These are phyloP conservation scores for Bufotes viridis DNA, from an alignment of 2,797 vertebrate species.

Conservation along the genomic window DNA sequence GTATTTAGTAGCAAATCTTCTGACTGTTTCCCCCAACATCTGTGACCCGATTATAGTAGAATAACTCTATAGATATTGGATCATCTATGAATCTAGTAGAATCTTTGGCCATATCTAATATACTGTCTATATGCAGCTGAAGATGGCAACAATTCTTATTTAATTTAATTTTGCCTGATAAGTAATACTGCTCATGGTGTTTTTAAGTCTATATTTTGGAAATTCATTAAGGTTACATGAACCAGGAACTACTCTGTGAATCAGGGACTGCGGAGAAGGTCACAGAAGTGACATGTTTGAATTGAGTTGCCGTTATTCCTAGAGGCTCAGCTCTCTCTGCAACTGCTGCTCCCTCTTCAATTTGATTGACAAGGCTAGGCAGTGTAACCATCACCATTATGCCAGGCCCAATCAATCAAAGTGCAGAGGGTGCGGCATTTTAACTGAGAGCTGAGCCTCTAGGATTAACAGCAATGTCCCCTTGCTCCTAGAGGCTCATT, in stretches of 20 bases:
- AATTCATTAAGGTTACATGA: neutral
- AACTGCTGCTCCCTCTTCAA: too few relatives aligned
- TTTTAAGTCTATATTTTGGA: neutral
- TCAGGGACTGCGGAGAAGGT: slow-evolving; percentile 14
- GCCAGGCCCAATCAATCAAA: too few relatives aligned
- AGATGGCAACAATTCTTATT: neutral
- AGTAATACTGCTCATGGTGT: neutral
- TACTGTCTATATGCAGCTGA: neutral
- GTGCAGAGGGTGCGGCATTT: too few relatives aligned
- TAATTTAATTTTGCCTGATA: neutral
- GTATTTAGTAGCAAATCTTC: too few relatives aligned
- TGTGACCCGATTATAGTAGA: neutral
- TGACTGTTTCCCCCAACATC: neutral
- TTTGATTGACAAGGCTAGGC: too few relatives aligned
- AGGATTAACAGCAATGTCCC: too few relatives aligned
- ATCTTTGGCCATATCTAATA: neutral
- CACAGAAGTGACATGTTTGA: slow-evolving; percentile 6
- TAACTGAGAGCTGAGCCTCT: too few relatives aligned
- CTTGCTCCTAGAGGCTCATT: too few relatives aligned
- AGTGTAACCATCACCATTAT: too few relatives aligned
- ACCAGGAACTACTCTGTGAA: neutral
- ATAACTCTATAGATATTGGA: neutral
- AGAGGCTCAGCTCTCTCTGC: too few relatives aligned
- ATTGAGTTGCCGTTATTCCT: too few relatives aligned
- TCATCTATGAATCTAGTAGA: neutral